Percentiles rank a stretch among this genome's conserved stretches.
Conservation (phyloP, 1,140 invertebrate genomes). For the Elysia chlorotica region DNA sequence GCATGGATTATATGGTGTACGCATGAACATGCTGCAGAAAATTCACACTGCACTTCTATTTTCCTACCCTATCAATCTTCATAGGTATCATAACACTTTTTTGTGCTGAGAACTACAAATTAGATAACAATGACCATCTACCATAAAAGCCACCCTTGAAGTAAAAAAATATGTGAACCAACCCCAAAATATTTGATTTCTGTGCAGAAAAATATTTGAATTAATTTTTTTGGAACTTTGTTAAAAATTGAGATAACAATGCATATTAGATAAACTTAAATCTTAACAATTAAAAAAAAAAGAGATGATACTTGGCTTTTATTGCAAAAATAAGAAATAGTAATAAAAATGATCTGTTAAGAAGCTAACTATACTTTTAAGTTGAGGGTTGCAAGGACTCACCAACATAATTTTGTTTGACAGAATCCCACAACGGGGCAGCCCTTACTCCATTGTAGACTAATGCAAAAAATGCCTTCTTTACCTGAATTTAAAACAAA, state of each 20-base stretch:
- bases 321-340: background rate
- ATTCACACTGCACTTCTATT: no score
- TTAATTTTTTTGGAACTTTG: no score
- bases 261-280: background rate
- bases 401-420: constrained; percentile 81
- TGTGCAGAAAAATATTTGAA: no score
- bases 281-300: background rate
- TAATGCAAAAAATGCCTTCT: constrained; percentile 98
- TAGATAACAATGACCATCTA: no score
- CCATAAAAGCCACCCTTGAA: no score
- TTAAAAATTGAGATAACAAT: no score
- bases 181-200: no score
- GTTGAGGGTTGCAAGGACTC: constrained; percentile 19
- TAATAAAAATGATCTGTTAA: background rate
- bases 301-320: background rate
- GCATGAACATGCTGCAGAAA: no score
- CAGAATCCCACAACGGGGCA: constrained; percentile 95
- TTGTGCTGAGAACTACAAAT: no score
- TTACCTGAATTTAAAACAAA: constrained; percentile 67
- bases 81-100: no score
- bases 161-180: no score
- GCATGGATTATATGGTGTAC: background rate
- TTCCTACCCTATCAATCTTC: no score
- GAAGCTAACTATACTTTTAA: background rate
- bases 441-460: constrained; percentile 99